Conservation (phyloP, 2,888 invertebrate species). For the Entomobrya proxima region DNA sequence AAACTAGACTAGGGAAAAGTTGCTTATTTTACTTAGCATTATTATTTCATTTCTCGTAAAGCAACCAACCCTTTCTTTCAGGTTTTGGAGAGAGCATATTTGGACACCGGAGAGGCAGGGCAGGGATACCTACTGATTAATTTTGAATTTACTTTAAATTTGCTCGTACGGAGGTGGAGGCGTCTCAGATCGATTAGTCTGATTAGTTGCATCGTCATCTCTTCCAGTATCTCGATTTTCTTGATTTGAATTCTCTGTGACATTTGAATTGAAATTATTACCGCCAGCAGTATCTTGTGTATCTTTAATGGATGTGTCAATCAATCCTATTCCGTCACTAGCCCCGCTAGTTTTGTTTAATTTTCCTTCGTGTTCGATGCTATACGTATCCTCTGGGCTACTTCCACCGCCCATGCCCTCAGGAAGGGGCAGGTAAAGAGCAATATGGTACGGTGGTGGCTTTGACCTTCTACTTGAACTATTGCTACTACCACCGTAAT, state of each 20-base stretch:
- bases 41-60: too few relatives aligned
- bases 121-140: not conserved
- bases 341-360: not conserved
- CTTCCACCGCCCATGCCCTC: slow-evolving; percentile 40
- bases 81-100: not conserved
- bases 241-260: slow-evolving; percentile 3
- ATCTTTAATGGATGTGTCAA: slow-evolving; percentile 55
- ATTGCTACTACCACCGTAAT: slow-evolving; percentile 39
- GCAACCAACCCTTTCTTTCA: too few relatives aligned
- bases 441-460: slow-evolving; percentile 74
- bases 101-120: not conserved
- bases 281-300: slow-evolving; percentile 26
- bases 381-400: slow-evolving; percentile 21
- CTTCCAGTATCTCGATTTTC: slow-evolving; percentile 34
- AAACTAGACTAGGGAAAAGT: too few relatives aligned
- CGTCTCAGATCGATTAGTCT: slow-evolving; percentile 63
- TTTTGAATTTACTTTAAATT: slow-evolving; percentile 7
- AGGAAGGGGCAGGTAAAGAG: slow-evolving; percentile 71
- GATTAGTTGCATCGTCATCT: slow-evolving; percentile 11
- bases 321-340: slow-evolving; percentile 45
- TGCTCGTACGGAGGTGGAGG: slow-evolving; percentile 71
- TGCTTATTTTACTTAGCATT: too few relatives aligned
- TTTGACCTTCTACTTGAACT: slow-evolving; percentile 55
- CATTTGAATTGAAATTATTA: slow-evolving; percentile 43
- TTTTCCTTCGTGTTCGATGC: slow-evolving; percentile 36